Evolutionary conservation across 2,113 vertebrate genomes (phyloP), one percentile per base, ranked within the genome.

Genomic region (Turdus rufiventris): DNA sequence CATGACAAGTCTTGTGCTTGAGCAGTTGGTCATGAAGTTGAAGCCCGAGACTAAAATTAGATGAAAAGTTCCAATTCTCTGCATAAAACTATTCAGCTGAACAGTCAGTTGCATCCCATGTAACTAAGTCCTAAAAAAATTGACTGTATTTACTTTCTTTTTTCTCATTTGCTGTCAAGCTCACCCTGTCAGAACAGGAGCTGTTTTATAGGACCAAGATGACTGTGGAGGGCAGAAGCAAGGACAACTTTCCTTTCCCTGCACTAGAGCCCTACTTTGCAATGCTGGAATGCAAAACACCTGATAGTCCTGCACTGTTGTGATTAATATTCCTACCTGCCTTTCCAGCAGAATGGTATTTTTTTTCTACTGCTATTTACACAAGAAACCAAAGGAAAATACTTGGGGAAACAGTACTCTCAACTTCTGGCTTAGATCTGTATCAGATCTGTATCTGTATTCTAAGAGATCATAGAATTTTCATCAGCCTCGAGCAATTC

Each of bases 81-180:
- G 50, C 28, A 72, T 65, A 65, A 68, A 92, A 48, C 62, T 53
- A 66, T 31, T 80, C 71, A 76, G 28, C 42, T 91, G 67, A 86
- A 93, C 25, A 71, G 54, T 67, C 72, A 95, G 88, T 65, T 95
- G 88, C 80, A 96, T 88, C 60, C 74, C 45, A 8, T 53, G 51
- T 57, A 96, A 91, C 38, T 85, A 93, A 93, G 88, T 45, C 58
- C 54, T 86, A 60, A 48, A 75, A 75, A 66, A 42, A 1, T 51
- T 86, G 51, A 86, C 78, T 75, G 36, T 63, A 67, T 78, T 95
- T 94, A 85, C 54, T 80, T 90, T 91, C 14, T 78, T 82, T 87
- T 95, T 71, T 45, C 91, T 85, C 45, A 61, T 71, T 85, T 91
- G 67, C 58, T 78, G 29, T 72, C 67, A 90, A 94, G 75, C 23